Evolutionary conservation across 1,140 invertebrate genomes (phyloP).

Genomic region (Anthonomus grandis): DNA sequence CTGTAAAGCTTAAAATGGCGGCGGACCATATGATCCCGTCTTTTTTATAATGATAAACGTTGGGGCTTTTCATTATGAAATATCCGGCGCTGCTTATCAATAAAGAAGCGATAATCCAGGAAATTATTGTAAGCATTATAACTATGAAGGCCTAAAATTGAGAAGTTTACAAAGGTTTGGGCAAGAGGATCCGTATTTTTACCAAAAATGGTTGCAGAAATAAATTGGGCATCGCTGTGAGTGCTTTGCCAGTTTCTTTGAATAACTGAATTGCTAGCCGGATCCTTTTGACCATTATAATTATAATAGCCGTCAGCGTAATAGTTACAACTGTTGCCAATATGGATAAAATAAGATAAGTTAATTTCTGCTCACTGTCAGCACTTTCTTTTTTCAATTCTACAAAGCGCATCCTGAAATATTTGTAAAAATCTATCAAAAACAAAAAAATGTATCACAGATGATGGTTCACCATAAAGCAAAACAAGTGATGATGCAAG

Average conservation of each 20-base stretch:
- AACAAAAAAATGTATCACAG: constrained; percentile 44
- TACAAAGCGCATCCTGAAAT: not conserved
- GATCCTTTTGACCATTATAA: constrained; percentile 60
- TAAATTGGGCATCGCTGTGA: constrained; percentile 65
- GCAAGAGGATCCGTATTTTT: constrained; percentile 35
- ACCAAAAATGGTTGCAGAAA: constrained; percentile 74
- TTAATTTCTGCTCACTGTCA: not conserved
- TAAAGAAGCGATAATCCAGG: constrained; percentile 61
- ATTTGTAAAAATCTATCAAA: not conserved
- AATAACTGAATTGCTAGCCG: constrained; percentile 66
- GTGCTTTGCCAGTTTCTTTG: constrained; percentile 70
- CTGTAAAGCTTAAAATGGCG: constrained; percentile 51
- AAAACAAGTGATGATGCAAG: constrained; percentile 58
- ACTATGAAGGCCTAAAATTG: not conserved
- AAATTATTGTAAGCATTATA: not conserved
- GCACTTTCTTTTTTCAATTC: not conserved
- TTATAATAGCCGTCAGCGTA: constrained; percentile 56
- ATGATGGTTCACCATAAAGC: constrained; percentile 70
- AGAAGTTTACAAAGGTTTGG: not conserved
- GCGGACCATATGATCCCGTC: constrained; percentile 60
- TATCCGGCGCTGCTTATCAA: constrained; percentile 64
- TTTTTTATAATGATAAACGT: constrained; percentile 51
- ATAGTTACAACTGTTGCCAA: constrained; percentile 55
- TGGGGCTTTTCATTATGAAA: constrained; percentile 48
- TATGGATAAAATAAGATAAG: constrained; percentile 17